Evolutionary conservation across 2,888 invertebrate species (phyloP).

Genomic region (Spatulosminthurus flaviceps): DNA sequence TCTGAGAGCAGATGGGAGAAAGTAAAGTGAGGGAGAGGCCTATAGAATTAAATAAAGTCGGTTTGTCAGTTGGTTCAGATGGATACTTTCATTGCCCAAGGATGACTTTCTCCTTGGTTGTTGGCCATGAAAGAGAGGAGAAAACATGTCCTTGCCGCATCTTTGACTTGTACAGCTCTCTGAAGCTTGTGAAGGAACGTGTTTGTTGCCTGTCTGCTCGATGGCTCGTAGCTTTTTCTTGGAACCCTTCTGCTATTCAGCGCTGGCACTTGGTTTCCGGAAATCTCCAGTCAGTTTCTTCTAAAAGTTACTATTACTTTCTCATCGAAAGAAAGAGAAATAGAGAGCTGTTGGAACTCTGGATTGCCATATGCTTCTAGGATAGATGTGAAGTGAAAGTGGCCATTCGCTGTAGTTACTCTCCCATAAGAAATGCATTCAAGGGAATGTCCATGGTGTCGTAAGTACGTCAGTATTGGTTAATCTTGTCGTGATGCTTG

Average conservation of each 20-base stretch:
- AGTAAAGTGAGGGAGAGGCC: not conserved
- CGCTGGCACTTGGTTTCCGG: conserved; percentile 10
- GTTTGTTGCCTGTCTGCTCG: not conserved
- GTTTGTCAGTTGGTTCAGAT: conserved; percentile 46
- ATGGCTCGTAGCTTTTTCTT: not conserved
- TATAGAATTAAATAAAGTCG: conserved; percentile 44
- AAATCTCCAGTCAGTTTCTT: not conserved
- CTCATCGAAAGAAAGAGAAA: no score
- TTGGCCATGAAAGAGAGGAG: not conserved
- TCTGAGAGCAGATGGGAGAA: not conserved
- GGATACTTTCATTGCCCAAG: conserved; percentile 34
- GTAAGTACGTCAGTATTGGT: conserved; percentile 30
- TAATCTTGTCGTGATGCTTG: conserved; percentile 43
- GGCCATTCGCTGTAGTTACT: conserved; percentile 24
- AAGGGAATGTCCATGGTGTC: conserved; percentile 9
- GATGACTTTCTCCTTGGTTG: not conserved
- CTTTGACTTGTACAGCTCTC: conserved; percentile 10
- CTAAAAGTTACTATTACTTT: not conserved
- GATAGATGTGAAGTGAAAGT: not conserved
- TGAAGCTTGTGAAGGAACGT: not conserved
- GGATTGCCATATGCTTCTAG: no score
- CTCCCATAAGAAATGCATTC: conserved; percentile 5
- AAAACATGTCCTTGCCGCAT: not conserved
- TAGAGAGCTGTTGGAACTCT: no score
- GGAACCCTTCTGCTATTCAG: not conserved